Evolutionary conservation across 1,140 invertebrate genomes (phyloP).

Genomic region (Drosophila ironensis): DNA sequence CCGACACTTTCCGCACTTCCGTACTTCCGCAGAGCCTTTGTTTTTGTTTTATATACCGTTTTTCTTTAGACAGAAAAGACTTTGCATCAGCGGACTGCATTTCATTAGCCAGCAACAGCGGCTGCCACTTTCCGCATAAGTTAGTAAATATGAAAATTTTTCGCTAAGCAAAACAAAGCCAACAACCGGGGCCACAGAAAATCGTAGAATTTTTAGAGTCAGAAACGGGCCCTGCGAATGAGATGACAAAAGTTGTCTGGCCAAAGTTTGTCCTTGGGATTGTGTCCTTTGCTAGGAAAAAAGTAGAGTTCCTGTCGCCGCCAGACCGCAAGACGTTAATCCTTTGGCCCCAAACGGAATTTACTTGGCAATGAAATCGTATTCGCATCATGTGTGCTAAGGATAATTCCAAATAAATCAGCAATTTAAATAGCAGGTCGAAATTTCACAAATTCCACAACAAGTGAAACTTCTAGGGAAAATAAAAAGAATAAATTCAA

Average conservation of each 20-base stretch:
- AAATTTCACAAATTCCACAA: too few relatives aligned
- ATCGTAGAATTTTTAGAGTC: conserved; percentile 31
- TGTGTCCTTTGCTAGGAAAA: background rate
- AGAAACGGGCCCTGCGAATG: conserved; percentile 50
- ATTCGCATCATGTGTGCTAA: background rate
- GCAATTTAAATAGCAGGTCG: too few relatives aligned
- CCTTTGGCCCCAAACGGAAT: background rate
- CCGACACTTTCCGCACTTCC: conserved; percentile 26
- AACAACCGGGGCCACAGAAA: background rate
- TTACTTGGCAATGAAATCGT: background rate
- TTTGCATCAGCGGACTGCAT: conserved; percentile 51
- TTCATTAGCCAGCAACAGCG: conserved; percentile 68
- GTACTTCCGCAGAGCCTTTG: background rate
- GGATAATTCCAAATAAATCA: too few relatives aligned
- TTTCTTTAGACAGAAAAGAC: background rate
- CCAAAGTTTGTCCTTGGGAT: conserved; percentile 57
- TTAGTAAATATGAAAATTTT: conserved; percentile 76
- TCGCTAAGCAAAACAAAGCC: conserved; percentile 57
- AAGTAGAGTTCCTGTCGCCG: conserved; percentile 1
- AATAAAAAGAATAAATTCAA: too few relatives aligned
- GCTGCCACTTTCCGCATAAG: conserved; percentile 72
- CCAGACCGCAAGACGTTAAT: conserved; percentile 21
- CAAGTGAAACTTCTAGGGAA: too few relatives aligned
- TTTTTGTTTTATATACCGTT: conserved; percentile 7
- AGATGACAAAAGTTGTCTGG: conserved; percentile 76